phyloP scores from a whole-genome alignment of 2,888 invertebrate species.

The Tenthredo mesomela region DNA sequence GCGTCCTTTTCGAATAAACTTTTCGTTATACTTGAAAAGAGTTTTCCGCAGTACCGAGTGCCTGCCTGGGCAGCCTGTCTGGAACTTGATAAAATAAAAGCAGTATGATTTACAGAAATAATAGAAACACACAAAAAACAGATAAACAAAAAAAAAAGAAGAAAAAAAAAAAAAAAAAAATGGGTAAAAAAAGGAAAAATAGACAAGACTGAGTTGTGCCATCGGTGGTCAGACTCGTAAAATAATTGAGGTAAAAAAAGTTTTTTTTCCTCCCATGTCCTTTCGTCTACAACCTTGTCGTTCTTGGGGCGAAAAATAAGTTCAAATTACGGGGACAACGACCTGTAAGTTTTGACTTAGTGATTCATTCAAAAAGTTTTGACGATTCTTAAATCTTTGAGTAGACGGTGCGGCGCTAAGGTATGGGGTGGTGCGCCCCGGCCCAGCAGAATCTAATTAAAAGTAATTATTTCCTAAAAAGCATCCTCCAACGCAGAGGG shows the following conservation, averaged over 20 bases:
- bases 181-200: background rate
- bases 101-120: background rate
- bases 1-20: slow-evolving; percentile 3
- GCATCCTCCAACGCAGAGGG: slow-evolving; percentile 25
- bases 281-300: background rate
- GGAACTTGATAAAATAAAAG: background rate
- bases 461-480: slow-evolving; percentile 52
- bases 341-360: slow-evolving; percentile 42
- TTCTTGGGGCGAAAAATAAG: background rate
- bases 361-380: slow-evolving; percentile 51
- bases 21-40: background rate
- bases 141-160: too few species aligned
- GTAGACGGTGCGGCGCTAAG: background rate
- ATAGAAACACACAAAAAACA: background rate
- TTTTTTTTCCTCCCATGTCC: background rate
- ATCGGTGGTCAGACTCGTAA: background rate
- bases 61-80: background rate
- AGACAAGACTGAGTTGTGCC: background rate
- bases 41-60: background rate
- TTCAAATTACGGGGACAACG: slow-evolving; percentile 44
- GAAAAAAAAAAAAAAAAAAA: too few species aligned
- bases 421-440: background rate
- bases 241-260: background rate
- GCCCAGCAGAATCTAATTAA: slow-evolving; percentile 47
- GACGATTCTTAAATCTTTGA: slow-evolving; percentile 51